phyloP scores from a whole-genome alignment of 35 echinoderm and acorn worm species.

The Apostichopus japonicus region DNA sequence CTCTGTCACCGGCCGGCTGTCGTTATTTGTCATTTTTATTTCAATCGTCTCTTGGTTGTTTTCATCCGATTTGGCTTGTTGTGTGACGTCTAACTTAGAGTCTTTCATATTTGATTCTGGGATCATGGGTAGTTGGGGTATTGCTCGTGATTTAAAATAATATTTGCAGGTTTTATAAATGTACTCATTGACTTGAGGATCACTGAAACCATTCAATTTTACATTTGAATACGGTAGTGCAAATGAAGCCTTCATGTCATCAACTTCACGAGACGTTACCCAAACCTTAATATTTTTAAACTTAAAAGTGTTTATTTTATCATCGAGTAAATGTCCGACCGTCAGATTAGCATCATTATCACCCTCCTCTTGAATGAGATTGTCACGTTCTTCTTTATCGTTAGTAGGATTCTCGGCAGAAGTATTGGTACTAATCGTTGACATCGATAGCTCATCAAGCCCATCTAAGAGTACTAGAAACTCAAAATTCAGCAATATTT shows the following conservation, averaged over 20 bases:
- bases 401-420: background rate
- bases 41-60: no score
- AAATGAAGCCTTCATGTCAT: conserved; percentile 19
- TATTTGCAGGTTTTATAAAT: conserved; percentile 2
- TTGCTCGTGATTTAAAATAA: background rate
- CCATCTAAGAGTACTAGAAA: background rate
- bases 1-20: no score
- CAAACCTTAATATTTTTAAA: background rate
- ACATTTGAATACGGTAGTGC: background rate
- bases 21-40: no score
- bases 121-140: background rate
- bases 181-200: background rate
- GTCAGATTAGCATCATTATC: background rate
- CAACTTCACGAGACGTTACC: conserved; percentile 38
- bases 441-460: conserved; percentile 15
- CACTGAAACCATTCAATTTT: background rate
- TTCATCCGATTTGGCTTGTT: no score
- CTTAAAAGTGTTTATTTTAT: background rate
- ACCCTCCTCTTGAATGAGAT: no score
- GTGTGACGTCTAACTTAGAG: background rate
- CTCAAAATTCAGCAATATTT: background rate
- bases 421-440: background rate
- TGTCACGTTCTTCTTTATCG: background rate
- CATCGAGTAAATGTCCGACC: background rate
- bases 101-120: background rate